Evolutionary conservation across 2,797 vertebrate species (phyloP).

Genomic region (Xenopus petersii): DNA sequence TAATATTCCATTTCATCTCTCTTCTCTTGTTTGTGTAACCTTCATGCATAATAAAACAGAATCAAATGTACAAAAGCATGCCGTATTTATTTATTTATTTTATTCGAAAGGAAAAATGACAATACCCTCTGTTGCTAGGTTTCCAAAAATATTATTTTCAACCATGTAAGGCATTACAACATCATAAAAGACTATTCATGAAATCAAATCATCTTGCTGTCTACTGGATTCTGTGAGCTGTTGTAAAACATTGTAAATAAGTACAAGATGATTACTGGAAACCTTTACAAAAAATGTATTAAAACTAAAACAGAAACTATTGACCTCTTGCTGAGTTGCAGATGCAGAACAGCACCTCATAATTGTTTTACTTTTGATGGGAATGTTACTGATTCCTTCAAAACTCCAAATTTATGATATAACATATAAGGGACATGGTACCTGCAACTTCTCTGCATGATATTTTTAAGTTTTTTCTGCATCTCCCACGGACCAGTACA

Average conservation of each 20-base stretch:
- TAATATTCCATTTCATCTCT: constrained; percentile 12
- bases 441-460: too few relatives aligned
- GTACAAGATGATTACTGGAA: background rate
- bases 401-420: too few relatives aligned
- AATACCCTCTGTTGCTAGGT: constrained; percentile 29
- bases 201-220: constrained; percentile 29
- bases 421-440: too few relatives aligned
- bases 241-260: constrained; percentile 16
- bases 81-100: constrained; percentile 22
- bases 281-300: constrained; percentile 4
- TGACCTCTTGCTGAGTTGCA: too few relatives aligned
- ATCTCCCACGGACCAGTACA: too few relatives aligned
- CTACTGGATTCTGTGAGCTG: constrained; percentile 12
- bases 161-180: constrained; percentile 20
- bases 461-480: too few relatives aligned
- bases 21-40: constrained; percentile 29
- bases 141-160: constrained; percentile 29
- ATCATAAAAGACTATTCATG: constrained; percentile 27
- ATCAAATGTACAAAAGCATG: constrained; percentile 19
- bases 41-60: constrained; percentile 30
- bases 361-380: too few relatives aligned
- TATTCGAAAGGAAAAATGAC: constrained; percentile 18
- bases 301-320: background rate
- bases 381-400: too few relatives aligned
- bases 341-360: too few relatives aligned